A percentile compares a stretch with the other conserved stretches of the same genome.
Evolutionary conservation across 2,113 vertebrate genomes (phyloP).

Genomic region (Alaudala cheleensis): DNA sequence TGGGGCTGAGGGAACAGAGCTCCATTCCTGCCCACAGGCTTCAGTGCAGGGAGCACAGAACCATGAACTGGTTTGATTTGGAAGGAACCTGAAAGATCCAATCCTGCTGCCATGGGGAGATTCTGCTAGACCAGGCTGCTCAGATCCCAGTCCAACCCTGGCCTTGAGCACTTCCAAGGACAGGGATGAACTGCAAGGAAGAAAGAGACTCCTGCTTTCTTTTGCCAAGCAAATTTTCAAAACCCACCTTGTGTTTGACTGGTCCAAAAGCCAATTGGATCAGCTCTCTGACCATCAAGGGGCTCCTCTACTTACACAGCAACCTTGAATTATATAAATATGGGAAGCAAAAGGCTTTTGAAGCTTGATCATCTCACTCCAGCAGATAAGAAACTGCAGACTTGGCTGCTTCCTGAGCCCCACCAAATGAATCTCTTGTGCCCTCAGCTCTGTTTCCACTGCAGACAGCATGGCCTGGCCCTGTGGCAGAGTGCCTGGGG

Average conservation of each 20-base stretch:
- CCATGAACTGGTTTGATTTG: neutral
- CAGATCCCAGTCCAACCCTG: neutral
- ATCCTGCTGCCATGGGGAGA: neutral
- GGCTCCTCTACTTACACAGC: neutral
- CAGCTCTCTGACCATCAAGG: neutral
- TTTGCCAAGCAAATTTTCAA: neutral
- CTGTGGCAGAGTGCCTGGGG: neutral
- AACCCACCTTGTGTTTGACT: neutral
- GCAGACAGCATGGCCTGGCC: accelerated
- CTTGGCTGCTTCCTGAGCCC: neutral
- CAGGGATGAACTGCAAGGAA: neutral
- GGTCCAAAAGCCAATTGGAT: accelerated
- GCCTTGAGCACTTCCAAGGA: neutral
- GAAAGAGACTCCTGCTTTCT: neutral
- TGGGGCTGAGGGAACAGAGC: neutral
- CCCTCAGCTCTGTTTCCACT: neutral
- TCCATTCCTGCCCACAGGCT: neutral
- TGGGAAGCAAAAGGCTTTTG: neutral
- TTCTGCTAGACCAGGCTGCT: neutral
- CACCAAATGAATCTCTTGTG: neutral
- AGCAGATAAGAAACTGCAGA: neutral
- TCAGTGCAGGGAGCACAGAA: neutral
- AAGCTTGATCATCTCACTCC: neutral
- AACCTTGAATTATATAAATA: neutral
- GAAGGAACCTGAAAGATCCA: neutral